Conservation (phyloP, 2,797 vertebrate genomes). For the Leuciscus waleckii region DNA sequence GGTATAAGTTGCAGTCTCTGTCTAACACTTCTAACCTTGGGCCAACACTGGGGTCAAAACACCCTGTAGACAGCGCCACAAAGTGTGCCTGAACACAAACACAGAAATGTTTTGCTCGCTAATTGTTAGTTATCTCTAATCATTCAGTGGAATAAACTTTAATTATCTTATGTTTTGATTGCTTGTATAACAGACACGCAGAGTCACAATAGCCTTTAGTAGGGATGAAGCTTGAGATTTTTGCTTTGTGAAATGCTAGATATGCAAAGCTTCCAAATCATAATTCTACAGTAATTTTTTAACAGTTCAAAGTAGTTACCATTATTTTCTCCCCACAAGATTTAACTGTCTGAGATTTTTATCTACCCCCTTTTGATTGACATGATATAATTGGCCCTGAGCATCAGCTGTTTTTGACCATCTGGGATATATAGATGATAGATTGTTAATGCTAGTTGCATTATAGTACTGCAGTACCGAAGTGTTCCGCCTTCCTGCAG, state of each 20-base stretch:
- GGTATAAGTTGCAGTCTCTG: conserved; percentile 73
- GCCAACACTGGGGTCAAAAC: conserved; percentile 72
- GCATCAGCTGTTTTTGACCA: background rate
- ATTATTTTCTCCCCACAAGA: background rate
- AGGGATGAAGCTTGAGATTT: background rate
- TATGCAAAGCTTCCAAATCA: background rate
- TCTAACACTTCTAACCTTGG: conserved; percentile 74
- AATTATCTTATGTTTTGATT: background rate
- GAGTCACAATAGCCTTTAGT: background rate
- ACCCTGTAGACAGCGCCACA: conserved; percentile 78
- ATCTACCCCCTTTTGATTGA: background rate
- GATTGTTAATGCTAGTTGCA: background rate
- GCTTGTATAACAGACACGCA: background rate
- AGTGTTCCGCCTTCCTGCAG: conserved; percentile 81
- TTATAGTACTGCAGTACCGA: conserved; percentile 66
- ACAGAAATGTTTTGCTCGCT: background rate
- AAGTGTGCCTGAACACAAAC: conserved; percentile 71
- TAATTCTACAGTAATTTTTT: background rate
- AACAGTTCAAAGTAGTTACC: background rate
- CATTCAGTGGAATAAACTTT: background rate
- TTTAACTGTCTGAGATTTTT: background rate
- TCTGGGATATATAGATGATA: background rate
- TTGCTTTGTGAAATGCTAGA: background rate
- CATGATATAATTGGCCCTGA: background rate
- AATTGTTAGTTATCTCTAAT: background rate